Base-by-base conservation (phyloP, 2,888 invertebrate genomes). In the Spodoptera exigua region DNA sequence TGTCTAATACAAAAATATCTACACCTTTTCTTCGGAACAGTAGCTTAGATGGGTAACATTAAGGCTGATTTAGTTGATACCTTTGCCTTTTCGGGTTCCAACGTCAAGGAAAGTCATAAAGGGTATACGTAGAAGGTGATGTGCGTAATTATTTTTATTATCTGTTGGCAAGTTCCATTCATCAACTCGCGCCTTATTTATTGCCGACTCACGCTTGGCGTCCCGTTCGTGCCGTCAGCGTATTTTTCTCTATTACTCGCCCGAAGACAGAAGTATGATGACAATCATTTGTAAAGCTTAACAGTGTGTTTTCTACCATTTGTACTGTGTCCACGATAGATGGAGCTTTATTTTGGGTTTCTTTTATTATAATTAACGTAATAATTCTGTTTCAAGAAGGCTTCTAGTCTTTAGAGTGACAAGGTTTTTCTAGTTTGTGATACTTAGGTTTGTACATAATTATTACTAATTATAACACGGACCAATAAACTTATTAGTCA, bases 271-370 rank as follows among this genome's bases (percentile, higher is more conserved):
- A 40, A 55, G 56, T 67, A 57, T 59, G 67, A 75, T 73, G 73
- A 67, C 76, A 71, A 59, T 63, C 21, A 67, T 75, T 73, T 75
- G 73, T 73, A 67, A 59, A 61, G 76, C 67, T 66, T 71, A 70
- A 34, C 57, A 35, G 37, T 71, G 39, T 61, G 55, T 58, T 70
- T 52, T 36, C 43, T 10, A 52, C 36, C 55, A 48, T 74, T 60
- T 62, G 58, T 66, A 14, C 59, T 43, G 52, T 61, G 47, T 39
- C 41, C 9, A 3, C 14, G n/a, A 53, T 45, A 27, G 39, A 39
- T 43, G 12, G 18, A 45, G 36, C 27, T 43, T 59, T 46, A 47
- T 63, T 63, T 55, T 58, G 35, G 21, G 34, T 18, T 56, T 48
- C 58, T 57, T 49, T 53, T 53, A 70, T 48, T 46, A 16, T 64